phyloP scores from a whole-genome alignment of 2,113 vertebrate genomes.

The Tenrec ecaudatus region DNA sequence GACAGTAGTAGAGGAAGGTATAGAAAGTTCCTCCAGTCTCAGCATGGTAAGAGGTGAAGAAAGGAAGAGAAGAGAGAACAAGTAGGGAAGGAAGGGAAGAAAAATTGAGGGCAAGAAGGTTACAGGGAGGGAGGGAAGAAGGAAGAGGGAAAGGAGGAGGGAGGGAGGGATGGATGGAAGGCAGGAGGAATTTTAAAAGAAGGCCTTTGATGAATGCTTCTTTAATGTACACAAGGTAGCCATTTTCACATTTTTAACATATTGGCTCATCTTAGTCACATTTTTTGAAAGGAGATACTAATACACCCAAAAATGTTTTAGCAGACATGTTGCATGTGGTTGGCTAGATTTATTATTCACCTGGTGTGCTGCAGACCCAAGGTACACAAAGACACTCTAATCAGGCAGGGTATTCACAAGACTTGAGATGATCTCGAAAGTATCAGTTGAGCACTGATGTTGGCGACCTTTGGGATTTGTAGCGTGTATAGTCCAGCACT shows the following conservation, averaged over 20 bases:
- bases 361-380: neutral
- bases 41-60: neutral
- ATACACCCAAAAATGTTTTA: neutral
- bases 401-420: neutral
- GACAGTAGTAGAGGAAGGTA: neutral
- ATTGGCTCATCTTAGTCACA: slow-evolving; percentile 30
- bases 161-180: too few species aligned
- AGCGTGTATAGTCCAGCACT: neutral
- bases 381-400: neutral
- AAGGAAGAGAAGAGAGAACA: neutral
- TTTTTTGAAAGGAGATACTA: neutral
- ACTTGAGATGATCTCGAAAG: neutral
- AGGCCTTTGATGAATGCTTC: neutral
- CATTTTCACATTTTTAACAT: neutral
- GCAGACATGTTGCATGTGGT: neutral
- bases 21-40: neutral
- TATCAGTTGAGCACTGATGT: neutral
- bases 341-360: neutral
- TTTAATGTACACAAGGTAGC: neutral
- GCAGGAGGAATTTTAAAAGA: neutral
- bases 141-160: too few species aligned
- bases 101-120: neutral
- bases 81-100: too few species aligned
- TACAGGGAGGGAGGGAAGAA: too few species aligned
- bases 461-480: neutral